Percentiles rank a stretch among this genome's conserved stretches.
Evolutionary conservation across 2,888 invertebrate species (phyloP).

Genomic region (Zygaena filipendulae): DNA sequence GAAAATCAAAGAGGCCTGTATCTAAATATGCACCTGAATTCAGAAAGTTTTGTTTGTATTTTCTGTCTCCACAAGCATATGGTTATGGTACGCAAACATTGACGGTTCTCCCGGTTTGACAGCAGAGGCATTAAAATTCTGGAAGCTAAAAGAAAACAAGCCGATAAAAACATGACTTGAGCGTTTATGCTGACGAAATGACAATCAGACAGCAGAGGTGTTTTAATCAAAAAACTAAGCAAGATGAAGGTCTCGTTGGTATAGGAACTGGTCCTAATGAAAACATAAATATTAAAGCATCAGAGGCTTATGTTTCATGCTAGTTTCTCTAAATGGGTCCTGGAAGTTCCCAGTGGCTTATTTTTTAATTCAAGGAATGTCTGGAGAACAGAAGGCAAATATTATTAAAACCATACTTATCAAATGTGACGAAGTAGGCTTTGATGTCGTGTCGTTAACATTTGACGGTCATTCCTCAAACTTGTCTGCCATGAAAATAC

Average conservation of each 20-base stretch:
- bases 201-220: no score
- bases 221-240: conserved; percentile 5
- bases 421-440: conserved; percentile 16
- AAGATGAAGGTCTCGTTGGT: conserved; percentile 3
- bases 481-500: conserved; percentile 10
- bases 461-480: conserved; percentile 18
- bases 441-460: conserved; percentile 16
- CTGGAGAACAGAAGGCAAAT: conserved; percentile 16
- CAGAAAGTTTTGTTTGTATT: no score
- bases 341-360: conserved; percentile 26
- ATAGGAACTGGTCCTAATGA: conserved; percentile 2
- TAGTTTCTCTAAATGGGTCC: conserved; percentile 12
- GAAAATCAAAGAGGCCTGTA: no score
- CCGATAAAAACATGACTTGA: no score
- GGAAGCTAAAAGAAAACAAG: no score
- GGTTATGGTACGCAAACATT: no score
- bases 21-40: no score
- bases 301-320: conserved; percentile 15
- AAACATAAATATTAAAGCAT: conserved; percentile 1
- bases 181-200: no score
- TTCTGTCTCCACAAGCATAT: no score
- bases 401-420: conserved; percentile 11
- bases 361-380: conserved; percentile 21
- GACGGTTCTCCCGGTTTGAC: no score
- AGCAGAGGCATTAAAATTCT: no score